A percentile compares a stretch with the other conserved stretches of the same genome.
Evolutionary conservation across 1,140 invertebrate genomes (phyloP).

Genomic region (Galendromus occidentalis): DNA sequence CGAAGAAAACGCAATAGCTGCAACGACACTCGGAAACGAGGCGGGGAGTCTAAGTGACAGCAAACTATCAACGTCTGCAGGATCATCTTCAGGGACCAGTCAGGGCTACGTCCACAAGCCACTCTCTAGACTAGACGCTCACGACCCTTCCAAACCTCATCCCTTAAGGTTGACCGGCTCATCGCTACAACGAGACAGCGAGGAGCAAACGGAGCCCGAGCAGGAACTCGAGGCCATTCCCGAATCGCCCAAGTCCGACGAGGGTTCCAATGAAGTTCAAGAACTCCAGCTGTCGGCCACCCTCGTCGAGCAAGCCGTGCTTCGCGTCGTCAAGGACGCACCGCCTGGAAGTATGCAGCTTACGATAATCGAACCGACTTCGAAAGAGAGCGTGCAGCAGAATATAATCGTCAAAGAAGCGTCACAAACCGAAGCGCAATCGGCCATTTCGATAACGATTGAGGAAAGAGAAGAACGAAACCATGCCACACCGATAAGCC

Average conservation of each 20-base stretch:
- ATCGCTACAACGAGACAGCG: not conserved
- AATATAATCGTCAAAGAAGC: not conserved
- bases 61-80: not conserved
- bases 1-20: not conserved
- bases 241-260: slow-evolving; percentile 55
- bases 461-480: not conserved
- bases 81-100: not conserved
- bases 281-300: slow-evolving; percentile 11
- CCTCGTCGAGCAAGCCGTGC: slow-evolving; percentile 1
- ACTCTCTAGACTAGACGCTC: slow-evolving; percentile 11
- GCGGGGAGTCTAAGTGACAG: not conserved
- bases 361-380: not conserved
- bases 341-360: slow-evolving; percentile 2
- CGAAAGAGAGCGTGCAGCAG: not conserved
- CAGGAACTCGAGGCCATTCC: slow-evolving; percentile 66
- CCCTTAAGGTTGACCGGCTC: not conserved
- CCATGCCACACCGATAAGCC: not conserved
- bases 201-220: slow-evolving; percentile 37
- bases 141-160: slow-evolving; percentile 11
- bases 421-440: not conserved
- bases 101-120: slow-evolving; percentile 3
- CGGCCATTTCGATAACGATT: not conserved
- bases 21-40: not conserved
- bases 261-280: slow-evolving; percentile 48
- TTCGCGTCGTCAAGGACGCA: slow-evolving; percentile 3